Evolutionary conservation across 1,140 invertebrate species (phyloP), one percentile per base, ranked within the genome.

Genomic region (Drosophila seguyi): DNA sequence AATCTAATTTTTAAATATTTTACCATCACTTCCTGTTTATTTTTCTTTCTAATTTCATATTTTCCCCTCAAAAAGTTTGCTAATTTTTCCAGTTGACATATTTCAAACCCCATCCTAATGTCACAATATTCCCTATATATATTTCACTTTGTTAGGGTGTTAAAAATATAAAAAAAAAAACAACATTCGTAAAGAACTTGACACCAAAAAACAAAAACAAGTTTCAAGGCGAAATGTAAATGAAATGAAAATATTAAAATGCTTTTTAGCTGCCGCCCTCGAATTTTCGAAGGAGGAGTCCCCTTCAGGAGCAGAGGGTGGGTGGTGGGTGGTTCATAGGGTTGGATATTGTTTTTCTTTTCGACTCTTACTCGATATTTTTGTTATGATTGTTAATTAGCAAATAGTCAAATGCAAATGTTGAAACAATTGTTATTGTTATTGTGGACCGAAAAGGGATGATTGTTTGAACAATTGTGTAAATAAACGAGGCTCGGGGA

Each of bases 341-440:
- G n/a, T n/a, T n/a, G n/a, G 11, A 31, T 41, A 34, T 56, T 75
- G 60, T 44, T 74, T 22, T 74, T 36, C 36, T 31, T 31, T 68
- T 20, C 22, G 25, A 4, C 44, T 25, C 16, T 41, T 25, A 39
- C 27, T 67, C 27, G 36, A 36, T 58, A 31, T 76, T 76, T 31
- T 67, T 67, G 55, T 76, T 68, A 48, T 77, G 74, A 71, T 82
- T 85, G 67, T 87, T 82, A 85, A 85, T 85, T 85, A 79, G 76
- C 79, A 85, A 85, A 82, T 82, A 75, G 65, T 56, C 47, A 47
- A 47, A 47, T 36, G 67, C 60, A 60, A 87, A 85, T 85, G 76
- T 81, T 81, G 69, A 53, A 58, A 71, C 79, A 85, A 86, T 58
- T 78, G 53, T 14, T 4, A 81, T 58, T 78, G 53, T n/a, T 78